Base-by-base conservation (phyloP, 2,888 invertebrate species). In the Drosophila paracracens region DNA sequence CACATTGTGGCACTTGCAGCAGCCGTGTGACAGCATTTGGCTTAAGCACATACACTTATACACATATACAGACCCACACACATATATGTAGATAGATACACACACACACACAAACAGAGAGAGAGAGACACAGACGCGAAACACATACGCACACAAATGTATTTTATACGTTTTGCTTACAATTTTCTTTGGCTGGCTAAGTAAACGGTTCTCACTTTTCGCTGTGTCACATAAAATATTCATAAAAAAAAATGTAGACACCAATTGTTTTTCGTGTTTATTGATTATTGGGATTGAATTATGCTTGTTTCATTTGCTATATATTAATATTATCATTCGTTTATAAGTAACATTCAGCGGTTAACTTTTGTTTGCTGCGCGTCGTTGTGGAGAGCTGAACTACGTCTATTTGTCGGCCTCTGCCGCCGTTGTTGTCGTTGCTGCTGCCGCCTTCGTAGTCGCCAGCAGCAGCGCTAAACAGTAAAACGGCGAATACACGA, bases 371-470 rank as follows among this genome's bases (percentile, higher is more conserved):
- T 70, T 65, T 72, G 72, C 71, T 77, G 71, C 83, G 79, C 81
- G 88, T 88, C 82, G 76, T 73, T 73, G 82, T 85, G 67, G 70
- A 81, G 77, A 79, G 85, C 84, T 85, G 84, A 83, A 89, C 87
- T 83, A 83, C 89, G 90, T 89, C 89, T 91, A 91, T 75, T 79
- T 77, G 71, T 59, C 69, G 59, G 68, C 38, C 54, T 52, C 63
- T 59, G 64, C 35, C 40, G 36, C 64, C 58, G 64, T n/a, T n/a
- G 25, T 11, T 35, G 50, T 21, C n/a, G 31, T 51, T 54, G 68
- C 35, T 61, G 38, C 52, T 31, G 48, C 59, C 29, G 58, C 52
- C 59, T 58, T n/a, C 31, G 48, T 36, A 35, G 40, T 31, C 68
- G 50, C 43, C 57, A 50, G 46, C 59, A 40, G 70, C 59, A 50